Conservation (phyloP, 2,888 invertebrate species). For the Cosmorhoe ocellata region DNA sequence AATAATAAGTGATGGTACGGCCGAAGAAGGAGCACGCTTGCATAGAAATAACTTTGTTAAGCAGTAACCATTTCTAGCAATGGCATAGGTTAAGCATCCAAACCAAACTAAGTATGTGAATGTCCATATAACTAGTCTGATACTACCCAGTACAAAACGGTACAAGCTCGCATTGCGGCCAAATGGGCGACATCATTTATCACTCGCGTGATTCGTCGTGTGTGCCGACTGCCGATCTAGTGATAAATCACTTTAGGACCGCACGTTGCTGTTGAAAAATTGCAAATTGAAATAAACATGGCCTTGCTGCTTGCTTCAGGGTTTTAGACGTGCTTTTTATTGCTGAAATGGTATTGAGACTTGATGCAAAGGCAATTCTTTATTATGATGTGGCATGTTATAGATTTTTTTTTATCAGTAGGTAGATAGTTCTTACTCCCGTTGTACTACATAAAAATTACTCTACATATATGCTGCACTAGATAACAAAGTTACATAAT, state of each 20-base stretch:
- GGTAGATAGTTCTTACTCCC: too few relatives aligned
- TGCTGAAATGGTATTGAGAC: conserved; percentile 3
- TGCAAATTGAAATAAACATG: conserved; percentile 72
- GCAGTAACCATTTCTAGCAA: background rate
- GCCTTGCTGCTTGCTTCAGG: conserved; percentile 24
- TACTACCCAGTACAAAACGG: conserved; percentile 16
- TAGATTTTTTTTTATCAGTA: too few relatives aligned
- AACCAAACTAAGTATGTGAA: background rate
- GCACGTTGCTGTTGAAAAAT: conserved; percentile 77
- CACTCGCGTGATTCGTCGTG: conserved; percentile 55
- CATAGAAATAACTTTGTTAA: too few relatives aligned
- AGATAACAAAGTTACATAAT: too few relatives aligned
- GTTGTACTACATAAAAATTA: too few relatives aligned
- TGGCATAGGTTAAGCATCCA: background rate
- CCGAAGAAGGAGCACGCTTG: too few relatives aligned
- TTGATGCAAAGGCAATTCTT: too few relatives aligned
- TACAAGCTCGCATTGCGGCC: conserved; percentile 19
- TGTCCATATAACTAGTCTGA: background rate
- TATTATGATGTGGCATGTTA: too few relatives aligned
- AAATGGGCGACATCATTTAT: conserved; percentile 30
- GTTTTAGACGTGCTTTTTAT: conserved; percentile 5
- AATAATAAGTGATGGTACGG: too few relatives aligned
- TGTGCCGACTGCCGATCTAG: conserved; percentile 28
- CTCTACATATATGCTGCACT: too few relatives aligned
- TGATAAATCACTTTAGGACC: conserved; percentile 42